Evolutionary conservation across 2,113 vertebrate species (phyloP).

Genomic region (Cryptotis parvus): DNA sequence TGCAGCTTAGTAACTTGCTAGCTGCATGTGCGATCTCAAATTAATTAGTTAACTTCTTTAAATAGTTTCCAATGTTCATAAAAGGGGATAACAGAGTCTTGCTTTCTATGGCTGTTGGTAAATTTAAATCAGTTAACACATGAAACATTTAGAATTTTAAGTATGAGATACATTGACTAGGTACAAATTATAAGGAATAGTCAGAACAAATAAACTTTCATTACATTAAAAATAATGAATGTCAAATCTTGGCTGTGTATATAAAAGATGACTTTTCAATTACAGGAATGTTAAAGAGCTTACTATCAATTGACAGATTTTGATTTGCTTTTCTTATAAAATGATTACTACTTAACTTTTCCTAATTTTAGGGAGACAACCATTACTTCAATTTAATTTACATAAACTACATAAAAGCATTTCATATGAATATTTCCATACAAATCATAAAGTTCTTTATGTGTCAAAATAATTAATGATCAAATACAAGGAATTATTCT

Average conservation of each 20-base stretch:
- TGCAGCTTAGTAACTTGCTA: neutral
- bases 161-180: neutral
- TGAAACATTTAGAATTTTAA: conserved; percentile 2
- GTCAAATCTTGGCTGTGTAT: neutral
- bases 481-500: neutral
- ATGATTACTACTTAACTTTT: neutral
- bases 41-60: neutral
- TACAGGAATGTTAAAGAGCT: neutral
- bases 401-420: neutral
- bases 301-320: neutral
- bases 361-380: neutral
- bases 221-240: neutral
- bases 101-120: neutral
- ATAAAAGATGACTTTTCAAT: neutral
- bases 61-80: neutral
- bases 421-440: neutral
- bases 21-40: neutral
- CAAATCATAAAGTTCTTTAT: neutral
- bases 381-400: neutral
- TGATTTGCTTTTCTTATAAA: neutral
- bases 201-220: neutral
- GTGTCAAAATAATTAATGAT: neutral
- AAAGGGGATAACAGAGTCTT: neutral
- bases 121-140: neutral
- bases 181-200: neutral